These are phyloP conservation scores for Orgyia antiqua DNA, from an alignment of 2,888 invertebrate genomes.

Conservation along the genomic window DNA sequence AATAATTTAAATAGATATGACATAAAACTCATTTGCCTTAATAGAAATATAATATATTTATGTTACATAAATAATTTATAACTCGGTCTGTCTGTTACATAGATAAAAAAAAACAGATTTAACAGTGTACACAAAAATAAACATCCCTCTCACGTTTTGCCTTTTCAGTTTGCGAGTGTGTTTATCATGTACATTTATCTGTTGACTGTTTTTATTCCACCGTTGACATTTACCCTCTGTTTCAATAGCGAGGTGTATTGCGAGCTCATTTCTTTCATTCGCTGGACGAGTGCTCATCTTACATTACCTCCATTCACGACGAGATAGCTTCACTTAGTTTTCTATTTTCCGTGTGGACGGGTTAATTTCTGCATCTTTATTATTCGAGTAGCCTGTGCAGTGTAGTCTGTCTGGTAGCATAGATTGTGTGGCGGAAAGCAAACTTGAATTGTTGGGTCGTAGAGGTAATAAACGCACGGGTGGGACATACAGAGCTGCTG, in stretches of 20 bases:
- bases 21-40: too few relatives aligned
- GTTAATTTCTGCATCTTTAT: conserved; percentile 77
- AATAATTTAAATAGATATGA: too few relatives aligned
- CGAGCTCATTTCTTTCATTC: conserved; percentile 72
- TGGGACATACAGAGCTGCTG: conserved; percentile 66
- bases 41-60: too few relatives aligned
- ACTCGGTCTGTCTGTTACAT: too few relatives aligned
- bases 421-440: conserved; percentile 76
- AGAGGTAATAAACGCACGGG: conserved; percentile 76
- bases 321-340: conserved; percentile 78
- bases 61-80: too few relatives aligned
- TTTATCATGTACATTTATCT: conserved; percentile 77
- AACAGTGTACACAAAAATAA: conserved; percentile 30
- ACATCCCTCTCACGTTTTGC: conserved; percentile 56
- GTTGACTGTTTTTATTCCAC: conserved; percentile 77
- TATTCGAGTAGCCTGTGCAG: conserved; percentile 69
- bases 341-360: conserved; percentile 69
- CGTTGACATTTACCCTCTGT: conserved; percentile 75
- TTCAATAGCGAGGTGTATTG: conserved; percentile 60
- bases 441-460: conserved; percentile 77
- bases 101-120: too few relatives aligned
- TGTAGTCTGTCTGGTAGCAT: conserved; percentile 68
- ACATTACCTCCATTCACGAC: conserved; percentile 71
- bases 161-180: conserved; percentile 66
- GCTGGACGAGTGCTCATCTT: conserved; percentile 62